These are phyloP conservation scores for Philaethria dido DNA, from an alignment of 2,888 invertebrate genomes.

Conservation along the genomic window DNA sequence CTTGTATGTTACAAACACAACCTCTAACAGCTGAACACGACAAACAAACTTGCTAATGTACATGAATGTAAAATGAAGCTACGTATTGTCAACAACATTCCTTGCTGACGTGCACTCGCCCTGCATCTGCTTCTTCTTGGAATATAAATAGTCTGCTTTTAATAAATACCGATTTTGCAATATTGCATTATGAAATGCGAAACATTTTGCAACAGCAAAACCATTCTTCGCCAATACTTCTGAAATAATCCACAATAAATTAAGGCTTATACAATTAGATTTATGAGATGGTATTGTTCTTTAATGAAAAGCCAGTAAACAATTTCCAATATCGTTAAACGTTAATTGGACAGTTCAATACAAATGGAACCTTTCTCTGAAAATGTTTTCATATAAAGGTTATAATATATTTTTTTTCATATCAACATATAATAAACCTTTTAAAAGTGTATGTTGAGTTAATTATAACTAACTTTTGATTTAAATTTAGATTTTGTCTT, in stretches of 20 bases:
- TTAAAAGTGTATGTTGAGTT: not conserved
- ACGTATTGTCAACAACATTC: conserved; percentile 49
- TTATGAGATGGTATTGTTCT: conserved; percentile 7
- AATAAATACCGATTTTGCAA: conserved; percentile 40
- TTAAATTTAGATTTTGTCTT: not conserved
- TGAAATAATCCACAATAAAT: not conserved
- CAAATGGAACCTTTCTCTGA: not conserved
- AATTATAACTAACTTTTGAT: not conserved
- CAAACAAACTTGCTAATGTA: conserved; percentile 26
- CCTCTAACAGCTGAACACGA: not conserved
- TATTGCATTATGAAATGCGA: conserved; percentile 34
- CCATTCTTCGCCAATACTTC: not conserved
- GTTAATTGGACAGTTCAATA: conserved; percentile 1
- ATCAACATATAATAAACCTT: not conserved
- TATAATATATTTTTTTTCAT: not conserved
- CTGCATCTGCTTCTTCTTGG: conserved; percentile 41
- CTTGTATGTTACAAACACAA: not conserved
- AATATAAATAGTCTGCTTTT: conserved; percentile 43
- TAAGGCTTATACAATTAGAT: not conserved
- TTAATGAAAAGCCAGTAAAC: conserved; percentile 3
- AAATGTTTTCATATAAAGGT: not conserved
- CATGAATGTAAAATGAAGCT: conserved; percentile 48
- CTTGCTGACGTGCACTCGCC: conserved; percentile 45
- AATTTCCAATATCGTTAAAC: conserved; percentile 15
- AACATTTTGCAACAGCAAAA: not conserved